Conservation (phyloP, 2,113 vertebrate genomes). For the Gambusia holbrooki region DNA sequence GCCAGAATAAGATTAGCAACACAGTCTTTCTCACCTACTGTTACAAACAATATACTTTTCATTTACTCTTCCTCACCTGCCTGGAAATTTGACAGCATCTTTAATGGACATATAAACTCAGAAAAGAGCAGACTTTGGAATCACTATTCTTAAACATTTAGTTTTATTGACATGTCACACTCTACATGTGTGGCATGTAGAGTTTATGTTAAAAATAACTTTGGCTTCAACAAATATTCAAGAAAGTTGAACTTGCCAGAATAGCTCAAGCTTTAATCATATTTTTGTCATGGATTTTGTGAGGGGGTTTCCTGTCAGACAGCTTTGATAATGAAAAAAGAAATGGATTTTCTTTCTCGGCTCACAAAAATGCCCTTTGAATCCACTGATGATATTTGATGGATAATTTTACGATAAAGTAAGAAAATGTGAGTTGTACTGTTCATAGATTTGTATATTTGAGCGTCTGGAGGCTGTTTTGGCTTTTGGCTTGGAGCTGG, state of each 20-base stretch:
- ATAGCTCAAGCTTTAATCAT: background rate
- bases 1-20: conserved; percentile 26
- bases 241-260: background rate
- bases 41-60: conserved; percentile 5
- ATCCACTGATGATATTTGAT: conserved; percentile 26
- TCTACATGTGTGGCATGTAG: background rate
- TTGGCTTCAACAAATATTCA: conserved; percentile 7
- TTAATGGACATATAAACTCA: background rate
- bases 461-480: conserved; percentile 42
- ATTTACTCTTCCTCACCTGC: background rate
- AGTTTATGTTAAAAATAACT: background rate
- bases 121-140: background rate
- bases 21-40: conserved; percentile 40
- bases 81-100: conserved; percentile 3
- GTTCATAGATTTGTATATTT: conserved; percentile 16
- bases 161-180: conserved; percentile 6
- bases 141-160: conserved; percentile 7
- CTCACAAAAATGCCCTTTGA: conserved; percentile 34
- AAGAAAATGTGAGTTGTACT: conserved; percentile 23
- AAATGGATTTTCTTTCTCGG: conserved; percentile 47
- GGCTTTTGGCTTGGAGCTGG: conserved; percentile 57
- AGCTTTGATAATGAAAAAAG: conserved; percentile 11
- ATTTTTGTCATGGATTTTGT: conserved; percentile 3
- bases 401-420: conserved; percentile 24
- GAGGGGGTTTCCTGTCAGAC: conserved; percentile 11